phyloP scores from a whole-genome alignment of 2,888 invertebrate genomes.

The Mythimna albipuncta region DNA sequence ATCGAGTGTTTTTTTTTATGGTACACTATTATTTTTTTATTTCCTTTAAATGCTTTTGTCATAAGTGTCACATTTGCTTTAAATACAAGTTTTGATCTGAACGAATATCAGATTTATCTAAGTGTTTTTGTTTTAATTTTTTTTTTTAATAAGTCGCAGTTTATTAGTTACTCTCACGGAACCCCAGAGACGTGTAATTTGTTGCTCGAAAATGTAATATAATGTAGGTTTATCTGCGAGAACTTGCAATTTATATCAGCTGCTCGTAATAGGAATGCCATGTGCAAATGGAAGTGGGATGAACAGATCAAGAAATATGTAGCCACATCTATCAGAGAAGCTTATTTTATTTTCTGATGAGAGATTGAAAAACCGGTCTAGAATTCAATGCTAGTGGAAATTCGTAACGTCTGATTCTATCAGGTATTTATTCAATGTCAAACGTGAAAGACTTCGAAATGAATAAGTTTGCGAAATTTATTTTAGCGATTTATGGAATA shows the following conservation, averaged over 20 bases:
- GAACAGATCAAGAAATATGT: conserved; percentile 42
- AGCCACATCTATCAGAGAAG: conserved; percentile 26
- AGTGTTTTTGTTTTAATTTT: not conserved
- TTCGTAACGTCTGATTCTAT: not conserved
- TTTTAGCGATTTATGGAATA: not conserved
- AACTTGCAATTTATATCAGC: conserved; percentile 51
- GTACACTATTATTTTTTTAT: no score
- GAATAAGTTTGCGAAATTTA: not conserved
- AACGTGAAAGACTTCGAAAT: not conserved
- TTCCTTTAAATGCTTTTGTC: no score
- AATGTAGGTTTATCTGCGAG: conserved; percentile 50
- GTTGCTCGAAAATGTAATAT: conserved; percentile 46
- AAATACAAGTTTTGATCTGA: no score
- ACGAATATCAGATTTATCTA: not conserved
- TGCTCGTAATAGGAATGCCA: conserved; percentile 55
- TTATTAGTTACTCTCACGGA: conserved; percentile 7
- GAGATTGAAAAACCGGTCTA: conserved; percentile 24
- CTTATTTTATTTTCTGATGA: conserved; percentile 32
- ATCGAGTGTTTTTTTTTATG: not conserved
- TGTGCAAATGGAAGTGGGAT: conserved; percentile 52
- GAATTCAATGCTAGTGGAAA: not conserved
- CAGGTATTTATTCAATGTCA: not conserved
- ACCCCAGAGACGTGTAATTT: conserved; percentile 44
- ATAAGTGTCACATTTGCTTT: no score
- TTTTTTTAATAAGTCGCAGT: not conserved